Base-by-base conservation (phyloP, 2,797 vertebrate genomes). In the Enteromius viviparus region DNA sequence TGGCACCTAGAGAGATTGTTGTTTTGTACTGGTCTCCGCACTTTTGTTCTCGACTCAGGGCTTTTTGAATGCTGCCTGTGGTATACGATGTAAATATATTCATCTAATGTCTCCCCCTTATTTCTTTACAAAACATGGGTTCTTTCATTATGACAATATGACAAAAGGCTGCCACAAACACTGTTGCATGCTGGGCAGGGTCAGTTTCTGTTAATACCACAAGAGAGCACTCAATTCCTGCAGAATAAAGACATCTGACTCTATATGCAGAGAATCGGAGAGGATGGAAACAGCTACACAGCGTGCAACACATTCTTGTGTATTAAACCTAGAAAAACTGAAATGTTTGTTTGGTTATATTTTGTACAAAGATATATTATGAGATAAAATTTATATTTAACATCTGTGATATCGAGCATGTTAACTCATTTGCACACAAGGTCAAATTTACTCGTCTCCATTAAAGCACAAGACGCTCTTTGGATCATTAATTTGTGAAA, bases 211-310 rank as follows among this genome's bases (percentile, higher is more conserved):
- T 76, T 82, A 65, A 78, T 76, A 58, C 87, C 87, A 89, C 88
- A 86, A 89, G 88, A 86, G 88, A 86, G 88, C 87, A 89, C 86
- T 89, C 70, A 82, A 77, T 85, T 88, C 80, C 76, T 68, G 72
- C 23, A 21, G 65, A 85, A 83, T 53, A 76, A 65, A 69, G 32
- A 29, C 4, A 26, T 26, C 32, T 17, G 17, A 71, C 49, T 71
- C 32, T 21, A 37, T 34, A 62, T n/a, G 55, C 45, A 77, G 64
- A 32, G 34, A 68, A 42, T 51, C 12, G 8, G n/a, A 55, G 71
- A 80, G 4, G 23, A 45, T 1, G 4, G 7, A 37, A 49, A 64
- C 6, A 10, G 37, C 47, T 40, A 12, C 29, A 45, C n/a, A 6
- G 32, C 15, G 17, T 29, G 15, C 45, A 42, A 42, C n/a, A 12